Evolutionary conservation across 2,113 vertebrate genomes (phyloP), one percentile per base, ranked within the genome.

Genomic region (Takifugu bimaculatus): DNA sequence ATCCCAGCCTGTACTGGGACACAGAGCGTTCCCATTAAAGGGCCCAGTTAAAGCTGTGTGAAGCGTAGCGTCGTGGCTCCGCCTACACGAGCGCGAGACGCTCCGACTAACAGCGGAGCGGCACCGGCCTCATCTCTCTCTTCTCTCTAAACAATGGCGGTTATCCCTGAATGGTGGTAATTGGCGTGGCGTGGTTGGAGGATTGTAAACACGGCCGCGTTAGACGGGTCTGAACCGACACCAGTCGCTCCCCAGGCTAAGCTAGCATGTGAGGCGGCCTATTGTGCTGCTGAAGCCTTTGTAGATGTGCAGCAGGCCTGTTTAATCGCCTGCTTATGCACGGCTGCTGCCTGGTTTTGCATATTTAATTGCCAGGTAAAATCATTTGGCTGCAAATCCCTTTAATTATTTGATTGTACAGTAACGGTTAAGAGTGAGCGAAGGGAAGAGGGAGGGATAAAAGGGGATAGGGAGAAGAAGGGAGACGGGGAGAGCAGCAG

Each of bases 391-490:
- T 86, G 85, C 87, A 93, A 92, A 92, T 93, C 90, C 91, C 87
- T 94, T 94, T 94, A 94, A 94, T 95, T 93, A 92, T 95, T 93
- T 93, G 93, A 95, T 95, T 93, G 93, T 93, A 92, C 91, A 92
- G 93, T 93, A 92, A 93, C 91, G 92, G 87, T 85, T 79, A 85
- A 87, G 82, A 79, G 77, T 55, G 73, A 81, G 83, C 61, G 63
- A 66, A 72, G 79, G 77, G 70, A 77, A 83, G 78, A 75, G 81
- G 82, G 78, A 69, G 75, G 76, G 75, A 84, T 83, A 77, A 74
- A 48, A 81, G 72, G 72, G 78, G 82, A 65, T 58, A 72, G 77
- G 74, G 72, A 71, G 74, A 77, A 67, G 60, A 70, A 70, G 63
- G 78, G 67, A 75, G 63, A 75, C 52, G 61, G 58, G 80, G 79